Evolutionary conservation across 2,113 vertebrate species (phyloP).

Genomic region (Pedionomus torquatus): DNA sequence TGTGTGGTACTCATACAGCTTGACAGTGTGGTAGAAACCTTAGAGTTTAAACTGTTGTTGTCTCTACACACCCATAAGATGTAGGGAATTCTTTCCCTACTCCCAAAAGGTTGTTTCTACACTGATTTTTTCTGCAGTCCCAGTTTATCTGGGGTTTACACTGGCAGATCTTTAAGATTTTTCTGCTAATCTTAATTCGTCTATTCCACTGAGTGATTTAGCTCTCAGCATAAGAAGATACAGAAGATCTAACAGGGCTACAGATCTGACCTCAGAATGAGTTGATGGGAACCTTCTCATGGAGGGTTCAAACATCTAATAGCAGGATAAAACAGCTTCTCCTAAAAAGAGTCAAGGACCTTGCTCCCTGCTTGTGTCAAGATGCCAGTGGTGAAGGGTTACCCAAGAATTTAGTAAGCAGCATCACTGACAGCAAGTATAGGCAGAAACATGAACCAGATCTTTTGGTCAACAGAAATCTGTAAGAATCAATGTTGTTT

Average conservation of each 20-base stretch:
- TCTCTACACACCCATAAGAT: not conserved
- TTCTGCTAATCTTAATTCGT: not conserved
- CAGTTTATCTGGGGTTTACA: not conserved
- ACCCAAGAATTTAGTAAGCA: not conserved
- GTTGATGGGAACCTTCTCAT: not conserved
- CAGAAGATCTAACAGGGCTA: not conserved
- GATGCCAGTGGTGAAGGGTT: not conserved
- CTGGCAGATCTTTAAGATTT: not conserved
- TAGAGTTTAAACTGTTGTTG: not conserved
- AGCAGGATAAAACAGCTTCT: not conserved
- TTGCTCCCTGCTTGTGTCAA: not conserved
- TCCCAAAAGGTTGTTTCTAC: not conserved
- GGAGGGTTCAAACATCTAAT: not conserved
- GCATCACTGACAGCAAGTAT: not conserved
- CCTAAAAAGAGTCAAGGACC: not conserved
- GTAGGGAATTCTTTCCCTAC: not conserved
- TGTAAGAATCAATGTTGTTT: not conserved
- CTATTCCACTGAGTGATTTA: not conserved
- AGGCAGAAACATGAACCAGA: not conserved
- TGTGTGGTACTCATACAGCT: not conserved
- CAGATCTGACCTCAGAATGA: not conserved
- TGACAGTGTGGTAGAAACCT: not conserved
- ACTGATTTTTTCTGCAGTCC: not conserved
- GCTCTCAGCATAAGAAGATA: not conserved
- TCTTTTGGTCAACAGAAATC: constrained; percentile 15